phyloP scores from a whole-genome alignment of 2,888 invertebrate genomes.

The Microplitis deprimator region DNA sequence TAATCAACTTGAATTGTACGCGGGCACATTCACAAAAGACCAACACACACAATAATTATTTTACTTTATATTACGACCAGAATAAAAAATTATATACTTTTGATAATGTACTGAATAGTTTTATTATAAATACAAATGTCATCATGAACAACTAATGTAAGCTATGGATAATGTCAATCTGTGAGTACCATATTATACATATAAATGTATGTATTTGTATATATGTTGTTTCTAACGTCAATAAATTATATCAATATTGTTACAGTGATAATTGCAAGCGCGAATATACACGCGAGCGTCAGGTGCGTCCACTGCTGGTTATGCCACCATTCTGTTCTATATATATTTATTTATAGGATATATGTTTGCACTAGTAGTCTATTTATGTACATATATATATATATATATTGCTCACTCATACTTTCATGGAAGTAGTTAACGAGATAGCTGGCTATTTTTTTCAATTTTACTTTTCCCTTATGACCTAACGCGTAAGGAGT shows the following conservation, averaged over 20 bases:
- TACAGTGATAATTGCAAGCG: slow-evolving; percentile 27
- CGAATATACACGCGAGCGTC: slow-evolving; percentile 47
- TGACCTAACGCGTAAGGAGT: not conserved
- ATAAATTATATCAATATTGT: slow-evolving; percentile 23
- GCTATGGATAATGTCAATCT: slow-evolving; percentile 13
- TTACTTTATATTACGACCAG: not conserved
- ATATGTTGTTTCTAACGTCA: not conserved
- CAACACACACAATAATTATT: not conserved
- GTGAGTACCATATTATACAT: not conserved
- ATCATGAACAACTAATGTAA: slow-evolving; percentile 5
- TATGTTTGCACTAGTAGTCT: not conserved
- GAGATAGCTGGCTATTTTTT: slow-evolving; percentile 1
- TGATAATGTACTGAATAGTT: not conserved
- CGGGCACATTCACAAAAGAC: not conserved
- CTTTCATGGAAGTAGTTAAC: not conserved
- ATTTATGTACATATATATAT: not conserved
- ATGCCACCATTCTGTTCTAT: slow-evolving; percentile 49
- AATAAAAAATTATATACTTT: not conserved
- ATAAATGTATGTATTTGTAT: not conserved
- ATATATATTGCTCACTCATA: not conserved
- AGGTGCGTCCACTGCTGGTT: slow-evolving; percentile 49
- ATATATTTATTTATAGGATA: not conserved
- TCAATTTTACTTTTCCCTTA: not conserved
- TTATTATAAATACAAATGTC: not conserved
- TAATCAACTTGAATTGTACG: not conserved